phyloP scores from a whole-genome alignment of 2,888 invertebrate species.

The Idaea straminata region DNA sequence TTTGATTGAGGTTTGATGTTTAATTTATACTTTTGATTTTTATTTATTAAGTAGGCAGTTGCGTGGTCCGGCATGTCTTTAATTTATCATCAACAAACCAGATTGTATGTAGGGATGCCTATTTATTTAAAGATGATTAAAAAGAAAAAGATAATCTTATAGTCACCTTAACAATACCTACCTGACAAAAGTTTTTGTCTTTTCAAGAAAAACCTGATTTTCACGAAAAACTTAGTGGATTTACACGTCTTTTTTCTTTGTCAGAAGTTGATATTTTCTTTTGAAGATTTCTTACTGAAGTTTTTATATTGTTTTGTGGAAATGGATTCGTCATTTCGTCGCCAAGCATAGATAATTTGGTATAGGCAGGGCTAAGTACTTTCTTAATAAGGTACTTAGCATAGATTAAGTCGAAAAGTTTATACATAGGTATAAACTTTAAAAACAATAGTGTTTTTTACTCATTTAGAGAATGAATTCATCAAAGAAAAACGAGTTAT shows the following conservation, averaged over 20 bases:
- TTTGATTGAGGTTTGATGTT: conserved; percentile 35
- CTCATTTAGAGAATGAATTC: no score
- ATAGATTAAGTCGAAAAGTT: background rate
- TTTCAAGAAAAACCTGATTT: conserved; percentile 16
- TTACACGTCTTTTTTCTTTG: conserved; percentile 24
- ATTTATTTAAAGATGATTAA: background rate
- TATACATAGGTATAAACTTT: background rate
- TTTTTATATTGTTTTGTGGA: conserved; percentile 26
- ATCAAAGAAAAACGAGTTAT: no score
- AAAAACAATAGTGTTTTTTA: no score
- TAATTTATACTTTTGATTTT: conserved; percentile 22
- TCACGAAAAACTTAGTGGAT: conserved; percentile 19
- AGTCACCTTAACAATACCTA: background rate
- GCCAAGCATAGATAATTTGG: background rate
- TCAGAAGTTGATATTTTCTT: conserved; percentile 22
- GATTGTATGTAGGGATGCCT: no score
- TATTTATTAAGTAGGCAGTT: background rate
- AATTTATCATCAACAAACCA: no score
- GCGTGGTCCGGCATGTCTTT: no score
- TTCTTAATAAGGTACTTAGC: background rate
- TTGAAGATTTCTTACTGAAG: conserved; percentile 27
- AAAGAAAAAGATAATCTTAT: background rate
- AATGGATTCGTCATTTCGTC: conserved; percentile 7
- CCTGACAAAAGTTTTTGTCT: background rate
- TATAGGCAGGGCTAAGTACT: background rate